These are phyloP conservation scores for Teinopalpus imperialis DNA, from an alignment of 2,888 invertebrate species.

Conservation along the genomic window DNA sequence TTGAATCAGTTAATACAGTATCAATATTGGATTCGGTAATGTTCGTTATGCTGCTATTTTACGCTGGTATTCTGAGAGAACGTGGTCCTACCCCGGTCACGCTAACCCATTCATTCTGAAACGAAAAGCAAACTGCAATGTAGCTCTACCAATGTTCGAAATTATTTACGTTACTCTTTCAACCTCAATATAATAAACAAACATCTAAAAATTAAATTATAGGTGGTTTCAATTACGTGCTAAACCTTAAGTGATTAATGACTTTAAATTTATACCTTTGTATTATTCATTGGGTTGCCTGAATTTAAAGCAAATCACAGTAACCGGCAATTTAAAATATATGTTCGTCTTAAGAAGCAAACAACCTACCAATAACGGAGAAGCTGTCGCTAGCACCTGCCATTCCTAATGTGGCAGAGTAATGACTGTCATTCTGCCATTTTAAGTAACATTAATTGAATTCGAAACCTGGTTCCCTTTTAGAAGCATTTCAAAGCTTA, in stretches of 20 bases:
- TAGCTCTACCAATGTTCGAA: no score
- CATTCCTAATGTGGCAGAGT: constrained; percentile 22
- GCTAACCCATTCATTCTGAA: no score
- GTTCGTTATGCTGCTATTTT: no score
- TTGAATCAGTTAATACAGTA: no score
- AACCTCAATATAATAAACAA: no score
- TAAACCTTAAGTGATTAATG: background rate
- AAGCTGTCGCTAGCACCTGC: constrained; percentile 12
- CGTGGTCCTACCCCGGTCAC: no score
- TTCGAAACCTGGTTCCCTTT: constrained; percentile 18
- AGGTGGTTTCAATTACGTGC: background rate
- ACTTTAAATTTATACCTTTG: background rate
- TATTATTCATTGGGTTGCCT: background rate
- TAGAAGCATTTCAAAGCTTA: background rate
- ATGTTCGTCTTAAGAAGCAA: constrained; percentile 2
- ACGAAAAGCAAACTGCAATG: no score
- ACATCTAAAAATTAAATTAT: background rate
- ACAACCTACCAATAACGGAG: constrained; percentile 15
- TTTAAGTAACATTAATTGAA: constrained; percentile 20
- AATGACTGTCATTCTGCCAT: constrained; percentile 16
- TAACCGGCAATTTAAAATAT: constrained; percentile 14
- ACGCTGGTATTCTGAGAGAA: no score
- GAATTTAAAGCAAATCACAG: no score
- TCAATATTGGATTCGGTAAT: no score
- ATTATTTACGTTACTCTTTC: no score